These are phyloP conservation scores for Bruchidius siliquastri DNA, from an alignment of 2,888 invertebrate genomes.

Conservation along the genomic window DNA sequence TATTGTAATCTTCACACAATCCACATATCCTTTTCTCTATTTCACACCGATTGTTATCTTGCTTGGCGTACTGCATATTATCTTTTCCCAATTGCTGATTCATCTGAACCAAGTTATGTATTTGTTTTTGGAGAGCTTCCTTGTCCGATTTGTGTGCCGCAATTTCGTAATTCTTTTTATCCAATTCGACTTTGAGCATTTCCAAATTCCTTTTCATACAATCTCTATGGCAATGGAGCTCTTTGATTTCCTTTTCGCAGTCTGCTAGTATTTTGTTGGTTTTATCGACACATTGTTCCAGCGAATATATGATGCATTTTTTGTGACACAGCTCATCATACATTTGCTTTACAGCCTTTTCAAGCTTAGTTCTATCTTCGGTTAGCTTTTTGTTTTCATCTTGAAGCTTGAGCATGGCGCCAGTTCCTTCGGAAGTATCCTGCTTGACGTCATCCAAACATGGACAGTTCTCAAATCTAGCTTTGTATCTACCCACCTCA, in stretches of 20 bases:
- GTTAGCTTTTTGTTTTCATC: not conserved
- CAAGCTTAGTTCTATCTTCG: not conserved
- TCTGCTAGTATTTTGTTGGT: constrained; percentile 17
- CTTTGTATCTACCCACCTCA: not conserved
- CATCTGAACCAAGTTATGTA: not conserved
- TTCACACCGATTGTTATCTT: not conserved
- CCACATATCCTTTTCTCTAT: constrained; percentile 5
- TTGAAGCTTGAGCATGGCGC: not conserved
- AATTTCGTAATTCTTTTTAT: constrained; percentile 5
- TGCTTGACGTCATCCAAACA: not conserved
- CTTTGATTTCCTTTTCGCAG: constrained; percentile 17
- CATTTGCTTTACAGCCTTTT: not conserved
- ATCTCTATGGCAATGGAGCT: constrained; percentile 3
- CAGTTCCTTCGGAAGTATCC: not conserved
- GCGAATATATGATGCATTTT: constrained; percentile 12
- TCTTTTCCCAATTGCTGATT: constrained; percentile 8
- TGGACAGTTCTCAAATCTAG: constrained; percentile 4
- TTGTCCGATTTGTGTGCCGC: constrained; percentile 8
- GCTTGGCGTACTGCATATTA: constrained; percentile 1
- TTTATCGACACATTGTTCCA: constrained; percentile 19
- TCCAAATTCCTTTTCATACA: not conserved
- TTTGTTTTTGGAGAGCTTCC: constrained; percentile 1
- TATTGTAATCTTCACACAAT: constrained; percentile 8
- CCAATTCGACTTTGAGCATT: not conserved
- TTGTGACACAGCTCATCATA: constrained; percentile 11